Conservation (phyloP, 1,140 invertebrate species). For the Ptiloglossa arizonensis region DNA sequence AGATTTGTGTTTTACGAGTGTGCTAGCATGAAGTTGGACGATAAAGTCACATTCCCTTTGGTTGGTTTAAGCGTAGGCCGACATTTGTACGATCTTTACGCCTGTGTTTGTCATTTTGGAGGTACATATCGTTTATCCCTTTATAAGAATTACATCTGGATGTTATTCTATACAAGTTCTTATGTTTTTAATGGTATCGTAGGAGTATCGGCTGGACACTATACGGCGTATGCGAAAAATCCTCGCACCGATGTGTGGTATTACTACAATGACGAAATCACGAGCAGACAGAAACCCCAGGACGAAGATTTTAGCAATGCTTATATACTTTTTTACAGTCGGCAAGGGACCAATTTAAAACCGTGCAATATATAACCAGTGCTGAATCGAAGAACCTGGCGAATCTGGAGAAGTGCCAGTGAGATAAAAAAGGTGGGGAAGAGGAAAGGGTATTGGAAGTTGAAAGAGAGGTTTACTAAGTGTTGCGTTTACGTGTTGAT, state of each 20-base stretch:
- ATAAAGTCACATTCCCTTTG: conserved; percentile 86
- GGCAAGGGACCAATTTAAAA: conserved; percentile 82
- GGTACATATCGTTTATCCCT: conserved; percentile 76
- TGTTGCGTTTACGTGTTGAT: conserved; percentile 17
- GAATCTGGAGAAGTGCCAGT: conserved; percentile 36
- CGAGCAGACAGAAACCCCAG: conserved; percentile 83
- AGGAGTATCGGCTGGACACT: conserved; percentile 87
- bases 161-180: not conserved
- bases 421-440: conserved; percentile 24
- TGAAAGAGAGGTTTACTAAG: conserved; percentile 15
- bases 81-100: conserved; percentile 85
- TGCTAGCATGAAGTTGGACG: conserved; percentile 87
- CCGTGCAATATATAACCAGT: conserved; percentile 79
- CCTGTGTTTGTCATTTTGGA: conserved; percentile 88
- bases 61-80: conserved; percentile 82
- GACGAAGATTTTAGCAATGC: conserved; percentile 86
- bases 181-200: conserved; percentile 53
- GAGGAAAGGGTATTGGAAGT: conserved; percentile 13
- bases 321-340: conserved; percentile 88
- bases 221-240: conserved; percentile 87
- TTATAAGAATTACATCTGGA: no score
- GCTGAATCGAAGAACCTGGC: conserved; percentile 54
- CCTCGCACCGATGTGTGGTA: conserved; percentile 85
- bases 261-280: conserved; percentile 87
- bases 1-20: conserved; percentile 89